Conservation (phyloP, 2,797 vertebrate genomes). For the Anguilla obscura region DNA sequence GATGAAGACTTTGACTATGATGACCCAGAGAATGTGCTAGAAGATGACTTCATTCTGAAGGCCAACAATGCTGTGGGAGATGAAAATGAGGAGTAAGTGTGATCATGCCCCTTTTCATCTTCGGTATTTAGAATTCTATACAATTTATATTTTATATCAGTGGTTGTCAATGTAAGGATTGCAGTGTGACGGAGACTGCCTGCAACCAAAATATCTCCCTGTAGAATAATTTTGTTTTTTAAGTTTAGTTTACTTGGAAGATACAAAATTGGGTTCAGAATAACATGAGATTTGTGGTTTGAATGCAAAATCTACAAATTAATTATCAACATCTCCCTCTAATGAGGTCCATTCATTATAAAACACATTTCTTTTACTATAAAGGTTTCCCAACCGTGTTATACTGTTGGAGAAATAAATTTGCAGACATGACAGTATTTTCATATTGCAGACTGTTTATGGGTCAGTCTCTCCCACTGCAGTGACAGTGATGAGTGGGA, state of each 20-base stretch:
- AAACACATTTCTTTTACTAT: no score
- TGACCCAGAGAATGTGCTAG: conserved; percentile 87
- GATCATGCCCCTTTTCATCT: not conserved
- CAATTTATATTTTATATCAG: not conserved
- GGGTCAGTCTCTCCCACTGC: conserved; percentile 18
- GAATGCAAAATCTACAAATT: not conserved
- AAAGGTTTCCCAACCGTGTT: no score
- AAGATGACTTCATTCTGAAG: conserved; percentile 89
- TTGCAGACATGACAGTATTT: not conserved
- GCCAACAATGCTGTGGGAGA: conserved; percentile 71
- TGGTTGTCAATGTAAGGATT: not conserved
- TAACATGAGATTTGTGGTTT: not conserved
- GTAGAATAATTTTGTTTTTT: no score
- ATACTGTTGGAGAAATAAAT: no score
- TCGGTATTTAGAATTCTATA: not conserved
- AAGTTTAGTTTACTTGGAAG: not conserved
- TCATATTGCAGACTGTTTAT: not conserved
- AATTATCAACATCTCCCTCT: not conserved
- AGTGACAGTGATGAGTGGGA: conserved; percentile 82
- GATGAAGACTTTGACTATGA: conserved; percentile 95
- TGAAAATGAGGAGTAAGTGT: conserved; percentile 57
- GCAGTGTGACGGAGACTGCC: not conserved
- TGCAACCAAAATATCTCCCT: not conserved
- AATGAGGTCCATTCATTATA: not conserved
- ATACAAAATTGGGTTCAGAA: not conserved